Evolutionary conservation across 2,797 vertebrate species (phyloP), one percentile per base, ranked within the genome.

Genomic region (Pteronotus mesoamericanus): DNA sequence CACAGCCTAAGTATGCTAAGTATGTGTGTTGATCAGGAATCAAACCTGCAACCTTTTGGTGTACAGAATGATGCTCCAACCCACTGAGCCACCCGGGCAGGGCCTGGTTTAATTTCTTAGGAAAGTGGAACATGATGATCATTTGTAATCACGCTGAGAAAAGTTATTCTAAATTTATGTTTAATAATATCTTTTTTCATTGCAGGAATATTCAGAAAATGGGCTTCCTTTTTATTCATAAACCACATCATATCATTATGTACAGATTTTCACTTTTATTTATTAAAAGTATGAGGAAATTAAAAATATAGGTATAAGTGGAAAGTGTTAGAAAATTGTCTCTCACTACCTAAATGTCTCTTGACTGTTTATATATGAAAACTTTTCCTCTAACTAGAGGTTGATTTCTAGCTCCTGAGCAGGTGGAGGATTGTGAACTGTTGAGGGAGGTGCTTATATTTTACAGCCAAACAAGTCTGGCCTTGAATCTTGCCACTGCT

Each of bases 141-240:
- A 6, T 80, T 42, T 77, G 2, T 61, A 92, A 86, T 55, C 69
- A 79, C 2, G 1, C 44, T 72, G 48, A 79, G 16, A 9, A 15
- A 48, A 71, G 48, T 68, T 93, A 86, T 89, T 88, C 42, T 79
- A 92, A 97, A 74, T 69, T 94, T 90, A 78, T 97, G 1, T 89
- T 92, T 96, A 95, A 83, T 92, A 96, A 96, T 84, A 82, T 19
- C 64, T 97, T 94, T 90, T 98, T 90, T 89, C 34, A 77, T 92
- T 94, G 86, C 83, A 42, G 96, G 92, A 96, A 93, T 95, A 95
- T 85, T 79, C 10, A 64, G 26, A 86, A 92, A 96, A 37, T 34
- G n/a, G 9, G 5, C 90, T 97, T 97, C 90, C 44, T 71, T 85
- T 97, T 88, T 46, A 89, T 97, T 97, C 39, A 57, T 94, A 85